Conservation (phyloP, 92 coral and sea anemone genomes). For the Heteractis magnifica region DNA sequence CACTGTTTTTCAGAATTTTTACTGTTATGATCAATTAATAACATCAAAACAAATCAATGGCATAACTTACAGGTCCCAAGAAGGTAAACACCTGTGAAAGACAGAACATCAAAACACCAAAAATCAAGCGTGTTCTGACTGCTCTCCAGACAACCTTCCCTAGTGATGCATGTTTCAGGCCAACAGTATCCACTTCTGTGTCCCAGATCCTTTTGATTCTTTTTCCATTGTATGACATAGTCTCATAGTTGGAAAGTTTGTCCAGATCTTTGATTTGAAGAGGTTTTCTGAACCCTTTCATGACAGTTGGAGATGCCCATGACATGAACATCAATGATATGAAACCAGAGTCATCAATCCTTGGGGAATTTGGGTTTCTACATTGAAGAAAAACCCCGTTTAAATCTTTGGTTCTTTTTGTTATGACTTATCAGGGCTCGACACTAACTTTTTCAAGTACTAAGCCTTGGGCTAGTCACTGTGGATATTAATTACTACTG, state of each 20-base stretch:
- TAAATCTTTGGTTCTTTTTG: no score
- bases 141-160: constrained; percentile 56
- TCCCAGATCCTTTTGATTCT: constrained; percentile 73
- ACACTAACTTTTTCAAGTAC: no score
- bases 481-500: no score
- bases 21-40: no score
- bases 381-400: not conserved
- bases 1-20: no score
- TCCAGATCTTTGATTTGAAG: constrained; percentile 76
- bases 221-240: constrained; percentile 63
- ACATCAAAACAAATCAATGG: not conserved
- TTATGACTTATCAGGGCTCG: no score
- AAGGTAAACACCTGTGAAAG: constrained; percentile 73
- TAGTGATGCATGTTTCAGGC: constrained; percentile 70
- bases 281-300: constrained; percentile 83
- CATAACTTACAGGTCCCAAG: constrained; percentile 78
- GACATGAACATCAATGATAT: constrained; percentile 74
- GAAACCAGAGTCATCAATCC: constrained; percentile 89
- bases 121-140: constrained; percentile 58
- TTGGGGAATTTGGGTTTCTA: constrained; percentile 72
- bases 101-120: constrained; percentile 59
- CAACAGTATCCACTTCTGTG: constrained; percentile 68
- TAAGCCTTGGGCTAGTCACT: no score
- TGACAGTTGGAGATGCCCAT: constrained; percentile 79
- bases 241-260: constrained; percentile 69